Evolutionary conservation across 1,140 invertebrate species (phyloP), one percentile per base, ranked within the genome.

Genomic region (Drepana arcuata): DNA sequence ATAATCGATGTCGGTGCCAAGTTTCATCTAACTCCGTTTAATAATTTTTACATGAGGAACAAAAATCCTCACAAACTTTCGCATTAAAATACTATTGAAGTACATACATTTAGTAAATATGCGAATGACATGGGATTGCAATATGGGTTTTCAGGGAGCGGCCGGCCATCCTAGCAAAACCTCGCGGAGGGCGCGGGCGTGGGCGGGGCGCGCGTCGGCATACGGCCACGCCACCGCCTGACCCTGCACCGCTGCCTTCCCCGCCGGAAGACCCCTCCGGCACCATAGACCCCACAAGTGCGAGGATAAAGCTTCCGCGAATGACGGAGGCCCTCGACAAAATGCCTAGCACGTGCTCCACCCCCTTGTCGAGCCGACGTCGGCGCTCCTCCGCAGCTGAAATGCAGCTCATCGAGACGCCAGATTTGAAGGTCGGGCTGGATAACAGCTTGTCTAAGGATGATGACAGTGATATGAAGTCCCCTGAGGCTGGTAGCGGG

Each of bases 131-230:
- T n/a, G n/a, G n/a, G n/a, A n/a, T n/a, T n/a, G n/a, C n/a, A n/a
- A n/a, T n/a, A n/a, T n/a, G n/a, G n/a, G n/a, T n/a, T 77, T 72
- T 9, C 57, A 84, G 78, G 41, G 81, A 84, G 16, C 61, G 73
- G 16, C 78, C 79, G n/a, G 36, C 70, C 10, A 72, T 84, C 34
- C 37, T 80, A 3, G 60, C 64, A 16, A 81, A 77, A 23, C 77
- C 79, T 0, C 55, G 82, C 0, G 44, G 69, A 7, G 68, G 68
- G 6, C 24, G 38, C 1, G 51, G 48, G 12, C 40, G 60, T 1
- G 67, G 62, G 0, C 46, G 50, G 16, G 61, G 63, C 7, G 32
- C 34, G 9, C 54, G 64, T 16, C 53, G 70, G 5, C 24, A 9
- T 18, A 1, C 31, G 18, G 15, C 23, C 29, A 9, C 31, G 3